Base-by-base conservation (phyloP, 1,140 invertebrate species). In the Brachionus rotundiformis region DNA sequence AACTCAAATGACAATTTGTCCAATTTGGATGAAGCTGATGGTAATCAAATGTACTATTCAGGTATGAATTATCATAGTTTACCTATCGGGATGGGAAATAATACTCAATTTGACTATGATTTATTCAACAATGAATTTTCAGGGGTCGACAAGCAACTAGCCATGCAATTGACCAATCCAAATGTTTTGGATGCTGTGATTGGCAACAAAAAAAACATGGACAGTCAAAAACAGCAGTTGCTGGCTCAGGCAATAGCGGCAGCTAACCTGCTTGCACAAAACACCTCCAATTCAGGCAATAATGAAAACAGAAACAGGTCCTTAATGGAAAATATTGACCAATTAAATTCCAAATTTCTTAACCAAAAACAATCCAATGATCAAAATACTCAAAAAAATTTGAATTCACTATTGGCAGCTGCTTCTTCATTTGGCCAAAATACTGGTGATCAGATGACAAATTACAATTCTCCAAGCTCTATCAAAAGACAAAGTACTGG, bases 251-350 rank as follows among this genome's bases (percentile, higher is more conserved):
- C 68, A 13, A 73, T 73, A 11, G 68, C 68, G 11, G 68, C 68
- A 7, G 68, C 68, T 47, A 41, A 54, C 8, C 19, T 54, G 47
- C 47, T 44, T 10, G 7, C 25, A 19, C 68, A 41, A 73, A 41
- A 73, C 23, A 19, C 68, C 13, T 31, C 25, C 13, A 68, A 68
- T 31, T n/a, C 63, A 31, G 16, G 7, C 23, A 13, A 13, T n/a
- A 68, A 27, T 47, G 68, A 73, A 11, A 41, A 73, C 41, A 39
- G 44, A 27, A 25, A 41, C 11, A n/a, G 68, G 5, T 73, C 68
- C 3, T 1, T 73, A 10, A 73, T 73, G n/a, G 68, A 73, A 41
- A 73, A 73, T 73, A 73, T 73, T 73, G 68, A 73, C 6, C 68
- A 73, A 27, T 73, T 73, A 8, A 73, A 73, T 73, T 73, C 68